phyloP scores from a whole-genome alignment of 2,113 vertebrate species.

The Rhinoderma darwinii region DNA sequence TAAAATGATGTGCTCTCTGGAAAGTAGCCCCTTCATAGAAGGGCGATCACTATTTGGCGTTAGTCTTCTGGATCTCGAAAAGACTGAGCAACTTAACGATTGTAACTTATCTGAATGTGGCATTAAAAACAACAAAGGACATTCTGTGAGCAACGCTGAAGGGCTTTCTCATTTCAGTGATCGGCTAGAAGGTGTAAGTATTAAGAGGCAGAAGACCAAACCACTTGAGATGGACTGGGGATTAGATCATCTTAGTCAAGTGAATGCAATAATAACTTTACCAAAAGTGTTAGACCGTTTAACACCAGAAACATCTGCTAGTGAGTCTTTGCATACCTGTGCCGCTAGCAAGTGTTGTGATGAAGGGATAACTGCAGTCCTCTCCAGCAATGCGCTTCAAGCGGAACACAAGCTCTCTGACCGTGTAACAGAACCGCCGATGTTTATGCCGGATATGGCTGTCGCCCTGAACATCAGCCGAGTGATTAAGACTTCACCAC shows the following conservation, averaged over 20 bases:
- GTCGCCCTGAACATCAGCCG: not conserved
- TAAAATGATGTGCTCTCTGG: not conserved
- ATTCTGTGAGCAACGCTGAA: not conserved
- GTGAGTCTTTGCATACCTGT: not conserved
- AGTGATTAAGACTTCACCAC: not conserved
- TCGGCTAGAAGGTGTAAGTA: too few species aligned
- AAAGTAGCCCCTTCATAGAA: not conserved
- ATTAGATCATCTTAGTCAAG: not conserved
- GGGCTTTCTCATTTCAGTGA: not conserved
- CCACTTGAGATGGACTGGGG: not conserved
- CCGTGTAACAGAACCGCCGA: too few species aligned
- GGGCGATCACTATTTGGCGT: not conserved
- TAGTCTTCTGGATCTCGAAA: conserved; percentile 21
- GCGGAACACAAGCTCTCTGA: not conserved
- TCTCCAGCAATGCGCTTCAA: not conserved
- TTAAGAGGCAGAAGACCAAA: not conserved
- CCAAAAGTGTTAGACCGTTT: not conserved
- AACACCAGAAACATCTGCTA: not conserved
- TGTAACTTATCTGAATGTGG: not conserved
- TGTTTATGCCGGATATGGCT: not conserved
- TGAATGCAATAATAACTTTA: not conserved
- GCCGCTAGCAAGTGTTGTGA: not conserved
- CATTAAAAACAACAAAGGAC: not conserved
- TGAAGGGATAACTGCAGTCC: not conserved
- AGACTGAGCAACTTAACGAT: not conserved